phyloP scores from a whole-genome alignment of 2,113 vertebrate genomes.

The Craseonycteris thonglongyai region DNA sequence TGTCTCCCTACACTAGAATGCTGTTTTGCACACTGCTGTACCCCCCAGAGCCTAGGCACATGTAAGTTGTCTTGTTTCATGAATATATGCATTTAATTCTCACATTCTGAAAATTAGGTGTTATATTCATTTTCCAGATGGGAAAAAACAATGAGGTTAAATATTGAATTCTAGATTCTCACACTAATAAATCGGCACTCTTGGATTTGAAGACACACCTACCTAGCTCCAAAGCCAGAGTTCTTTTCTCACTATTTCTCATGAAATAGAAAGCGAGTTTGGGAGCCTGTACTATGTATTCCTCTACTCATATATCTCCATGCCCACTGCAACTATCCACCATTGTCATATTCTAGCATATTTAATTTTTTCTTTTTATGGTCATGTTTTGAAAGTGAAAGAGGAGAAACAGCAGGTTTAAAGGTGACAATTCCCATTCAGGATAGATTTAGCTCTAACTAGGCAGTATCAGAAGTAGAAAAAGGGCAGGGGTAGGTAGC shows the following conservation, averaged over 20 bases:
- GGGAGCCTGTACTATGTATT: background rate
- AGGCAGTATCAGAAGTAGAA: background rate
- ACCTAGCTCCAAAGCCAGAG: background rate
- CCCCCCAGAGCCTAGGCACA: background rate
- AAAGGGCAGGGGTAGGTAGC: background rate
- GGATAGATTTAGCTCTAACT: background rate
- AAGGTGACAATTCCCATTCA: background rate
- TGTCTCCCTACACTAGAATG: background rate
- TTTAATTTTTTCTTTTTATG: background rate
- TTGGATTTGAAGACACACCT: background rate
- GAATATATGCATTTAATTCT: background rate
- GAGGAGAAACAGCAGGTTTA: background rate
- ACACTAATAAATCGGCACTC: background rate
- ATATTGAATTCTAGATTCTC: background rate
- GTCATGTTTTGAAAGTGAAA: background rate
- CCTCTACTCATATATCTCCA: background rate
- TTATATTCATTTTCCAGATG: slow-evolving; percentile 13
- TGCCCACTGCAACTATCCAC: background rate
- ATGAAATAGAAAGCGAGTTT: background rate
- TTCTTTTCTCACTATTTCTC: background rate
- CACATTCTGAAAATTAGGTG: background rate
- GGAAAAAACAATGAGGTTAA: background rate
- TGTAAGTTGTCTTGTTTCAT: background rate
- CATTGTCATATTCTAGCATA: background rate
- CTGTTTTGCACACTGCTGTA: background rate